These are phyloP conservation scores for Ceratina australensis DNA, from an alignment of 1,140 invertebrate genomes.

Conservation along the genomic window DNA sequence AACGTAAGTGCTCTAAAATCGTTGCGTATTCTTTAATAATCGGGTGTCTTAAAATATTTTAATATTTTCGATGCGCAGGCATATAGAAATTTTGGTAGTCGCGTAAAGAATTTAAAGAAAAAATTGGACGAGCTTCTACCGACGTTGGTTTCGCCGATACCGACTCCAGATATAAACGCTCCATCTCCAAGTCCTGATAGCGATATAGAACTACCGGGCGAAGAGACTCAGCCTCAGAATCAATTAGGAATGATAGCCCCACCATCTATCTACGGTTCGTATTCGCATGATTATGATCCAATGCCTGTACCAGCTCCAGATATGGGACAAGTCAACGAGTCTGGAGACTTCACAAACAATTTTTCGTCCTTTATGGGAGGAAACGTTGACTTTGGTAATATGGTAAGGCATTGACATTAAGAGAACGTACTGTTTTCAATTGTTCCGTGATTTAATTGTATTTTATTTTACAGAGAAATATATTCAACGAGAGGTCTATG, in stretches of 20 bases:
- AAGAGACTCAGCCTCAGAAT: conserved; percentile 69
- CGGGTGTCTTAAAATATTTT: background rate
- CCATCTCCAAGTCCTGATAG: conserved; percentile 91
- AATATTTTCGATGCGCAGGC: conserved; percentile 82
- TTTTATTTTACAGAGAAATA: conserved; percentile 71
- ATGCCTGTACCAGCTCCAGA: conserved; percentile 69
- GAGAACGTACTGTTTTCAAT: background rate
- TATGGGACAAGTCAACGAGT: conserved; percentile 61
- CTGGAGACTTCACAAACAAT: conserved; percentile 74
- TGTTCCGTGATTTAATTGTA: background rate
- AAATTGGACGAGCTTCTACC: conserved; percentile 90
- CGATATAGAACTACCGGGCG: conserved; percentile 86
- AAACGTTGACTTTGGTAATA: conserved; percentile 77
- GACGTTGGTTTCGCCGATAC: conserved; percentile 83
- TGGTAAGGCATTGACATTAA: conserved; percentile 60
- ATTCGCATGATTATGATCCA: conserved; percentile 75
- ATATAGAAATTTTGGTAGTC: conserved; percentile 93
- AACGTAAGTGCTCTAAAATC: conserved; percentile 85
- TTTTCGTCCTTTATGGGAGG: conserved; percentile 78
- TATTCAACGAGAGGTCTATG: conserved; percentile 73
- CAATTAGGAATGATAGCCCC: conserved; percentile 72
- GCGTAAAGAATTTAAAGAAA: conserved; percentile 91
- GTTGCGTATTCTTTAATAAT: too few relatives aligned
- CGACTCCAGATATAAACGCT: conserved; percentile 89
- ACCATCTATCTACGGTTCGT: conserved; percentile 76